Conservation (phyloP, 2,888 invertebrate species). For the Leptogaster cylindrica region DNA sequence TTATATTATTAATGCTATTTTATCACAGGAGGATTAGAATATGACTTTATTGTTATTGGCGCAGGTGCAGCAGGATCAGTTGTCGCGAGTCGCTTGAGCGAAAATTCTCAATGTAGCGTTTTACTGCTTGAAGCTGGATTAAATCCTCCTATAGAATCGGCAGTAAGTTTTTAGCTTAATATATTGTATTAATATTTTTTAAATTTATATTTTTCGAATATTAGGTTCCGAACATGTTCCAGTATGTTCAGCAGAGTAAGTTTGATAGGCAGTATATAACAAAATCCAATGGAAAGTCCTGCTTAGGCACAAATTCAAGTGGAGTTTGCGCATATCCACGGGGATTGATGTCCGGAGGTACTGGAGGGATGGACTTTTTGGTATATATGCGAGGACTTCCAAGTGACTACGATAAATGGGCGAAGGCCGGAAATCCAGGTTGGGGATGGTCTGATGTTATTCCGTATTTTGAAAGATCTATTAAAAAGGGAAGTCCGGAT, state of each 20-base stretch:
- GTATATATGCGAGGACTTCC: conserved; percentile 78
- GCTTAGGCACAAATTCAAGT: conserved; percentile 62
- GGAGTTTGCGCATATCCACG: conserved; percentile 63
- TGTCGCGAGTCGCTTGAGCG: conserved; percentile 60
- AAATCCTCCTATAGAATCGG: conserved; percentile 58
- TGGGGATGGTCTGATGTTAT: conserved; percentile 73
- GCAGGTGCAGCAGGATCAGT: conserved; percentile 80
- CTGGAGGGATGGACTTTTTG: conserved; percentile 70
- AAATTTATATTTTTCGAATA: conserved; percentile 38
- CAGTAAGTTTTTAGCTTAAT: no score
- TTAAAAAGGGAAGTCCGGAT: no score
- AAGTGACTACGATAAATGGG: conserved; percentile 75
- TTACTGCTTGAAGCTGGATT: conserved; percentile 65
- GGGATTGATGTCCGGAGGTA: conserved; percentile 68
- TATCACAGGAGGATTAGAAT: no score
- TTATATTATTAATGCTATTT: no score
- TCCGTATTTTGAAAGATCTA: conserved; percentile 68
- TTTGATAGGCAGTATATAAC: conserved; percentile 77
- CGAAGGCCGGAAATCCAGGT: conserved; percentile 71
- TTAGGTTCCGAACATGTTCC: no score
- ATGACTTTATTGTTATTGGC: conserved; percentile 83
- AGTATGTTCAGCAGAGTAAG: conserved; percentile 59
- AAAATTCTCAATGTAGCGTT: conserved; percentile 62
- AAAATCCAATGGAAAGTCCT: conserved; percentile 69
- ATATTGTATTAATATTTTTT: no score